A percentile compares a stretch with the other conserved stretches of the same genome.
These are phyloP conservation scores for Andrena fulva DNA, from an alignment of 2,888 invertebrate species.

Conservation along the genomic window DNA sequence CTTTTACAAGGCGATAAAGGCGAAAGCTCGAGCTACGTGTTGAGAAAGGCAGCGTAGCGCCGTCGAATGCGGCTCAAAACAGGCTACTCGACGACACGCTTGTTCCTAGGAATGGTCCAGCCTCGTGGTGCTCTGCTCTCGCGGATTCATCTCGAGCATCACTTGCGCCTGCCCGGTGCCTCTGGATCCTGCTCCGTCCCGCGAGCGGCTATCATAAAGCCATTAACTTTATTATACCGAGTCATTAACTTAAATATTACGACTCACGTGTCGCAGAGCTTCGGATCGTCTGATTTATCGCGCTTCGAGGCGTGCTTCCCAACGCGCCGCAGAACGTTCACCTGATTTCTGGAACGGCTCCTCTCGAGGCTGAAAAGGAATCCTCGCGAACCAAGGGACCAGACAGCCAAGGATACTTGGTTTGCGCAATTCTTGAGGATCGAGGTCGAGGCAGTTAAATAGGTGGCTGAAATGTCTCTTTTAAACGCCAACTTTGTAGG, in stretches of 20 bases:
- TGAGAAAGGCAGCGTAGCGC: constrained; percentile 49
- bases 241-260: constrained; percentile 84
- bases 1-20: constrained; percentile 79
- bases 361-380: not conserved
- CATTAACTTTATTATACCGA: constrained; percentile 84
- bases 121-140: constrained; percentile 18
- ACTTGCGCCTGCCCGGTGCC: not conserved
- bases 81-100: constrained; percentile 52
- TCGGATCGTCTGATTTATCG: constrained; percentile 81
- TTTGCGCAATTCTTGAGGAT: constrained; percentile 13
- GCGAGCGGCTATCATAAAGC: constrained; percentile 83
- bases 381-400: not conserved
- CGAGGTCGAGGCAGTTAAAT: not conserved
- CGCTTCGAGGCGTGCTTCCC: constrained; percentile 64
- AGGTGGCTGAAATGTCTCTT: not conserved
- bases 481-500: not conserved
- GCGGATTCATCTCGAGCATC: constrained; percentile 25
- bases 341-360: constrained; percentile 39
- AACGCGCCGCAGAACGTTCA: constrained; percentile 38
- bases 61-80: constrained; percentile 69
- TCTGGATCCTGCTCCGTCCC: constrained; percentile 64
- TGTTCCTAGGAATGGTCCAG: not conserved
- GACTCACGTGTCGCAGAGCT: constrained; percentile 83
- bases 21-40: constrained; percentile 52
- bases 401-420: not conserved